Evolutionary conservation across 2,113 vertebrate species (phyloP).

Genomic region (Pseudorectes ferrugineus): DNA sequence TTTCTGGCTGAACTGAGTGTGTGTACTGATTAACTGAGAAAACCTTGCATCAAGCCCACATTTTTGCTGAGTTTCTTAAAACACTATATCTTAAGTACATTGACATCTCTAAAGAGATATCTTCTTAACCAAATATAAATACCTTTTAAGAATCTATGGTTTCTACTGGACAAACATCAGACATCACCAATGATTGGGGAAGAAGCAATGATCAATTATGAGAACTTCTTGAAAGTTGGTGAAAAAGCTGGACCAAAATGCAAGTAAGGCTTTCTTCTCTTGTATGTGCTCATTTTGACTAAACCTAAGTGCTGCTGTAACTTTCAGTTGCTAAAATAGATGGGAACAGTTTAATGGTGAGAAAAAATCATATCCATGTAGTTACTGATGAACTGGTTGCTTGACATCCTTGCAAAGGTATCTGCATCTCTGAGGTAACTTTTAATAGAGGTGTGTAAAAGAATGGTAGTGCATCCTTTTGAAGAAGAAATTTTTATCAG

Average conservation of each 20-base stretch:
- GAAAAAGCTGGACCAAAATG: constrained; percentile 92
- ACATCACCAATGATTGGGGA: constrained; percentile 90
- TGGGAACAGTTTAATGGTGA: background rate
- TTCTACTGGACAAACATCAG: constrained; percentile 96
- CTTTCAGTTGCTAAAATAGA: background rate
- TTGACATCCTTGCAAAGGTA: background rate
- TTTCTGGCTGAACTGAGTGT: background rate
- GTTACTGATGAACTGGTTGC: background rate
- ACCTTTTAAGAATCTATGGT: constrained; percentile 88
- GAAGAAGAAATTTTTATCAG: background rate
- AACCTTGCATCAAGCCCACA: background rate
- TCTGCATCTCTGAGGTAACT: background rate
- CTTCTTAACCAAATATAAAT: background rate
- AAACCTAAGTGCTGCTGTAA: background rate
- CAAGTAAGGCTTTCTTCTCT: constrained; percentile 76
- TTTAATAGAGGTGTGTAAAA: background rate
- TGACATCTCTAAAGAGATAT: background rate
- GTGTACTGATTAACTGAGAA: background rate
- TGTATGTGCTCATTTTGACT: background rate
- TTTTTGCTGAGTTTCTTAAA: background rate
- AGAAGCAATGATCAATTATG: constrained; percentile 97
- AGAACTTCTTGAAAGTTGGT: constrained; percentile 90
- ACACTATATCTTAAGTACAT: background rate
- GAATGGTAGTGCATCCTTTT: background rate
- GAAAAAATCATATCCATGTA: background rate